Base-by-base conservation (phyloP, 2,797 vertebrate genomes). In the Lophius americanus region DNA sequence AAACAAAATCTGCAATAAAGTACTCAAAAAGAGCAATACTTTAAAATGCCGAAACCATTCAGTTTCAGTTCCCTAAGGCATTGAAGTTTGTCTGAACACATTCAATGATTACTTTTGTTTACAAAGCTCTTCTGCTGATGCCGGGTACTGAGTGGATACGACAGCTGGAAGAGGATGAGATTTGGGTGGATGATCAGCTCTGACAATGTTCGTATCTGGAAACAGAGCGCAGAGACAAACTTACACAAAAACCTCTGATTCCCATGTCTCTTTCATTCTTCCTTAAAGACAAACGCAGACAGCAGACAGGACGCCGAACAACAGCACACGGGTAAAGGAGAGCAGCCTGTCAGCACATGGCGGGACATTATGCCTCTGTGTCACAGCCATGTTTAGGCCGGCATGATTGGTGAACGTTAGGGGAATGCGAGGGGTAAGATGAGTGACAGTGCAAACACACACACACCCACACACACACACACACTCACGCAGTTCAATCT, bases 141-240 rank as follows among this genome's bases (percentile, higher is more conserved):
- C 66, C 65, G 65, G 68, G 75, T 81, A 65, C 65, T 64, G 75
- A 87, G 76, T 9, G 9, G 65, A 76, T 82, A 71, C 87, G 89
- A 88, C 91, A 88, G 84, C 73, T 81, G 78, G 73, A 78, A 78
- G 83, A 57, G 70, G 84, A 81, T 81, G 76, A 86, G 73, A 80
- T 75, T 85, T 85, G 85, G 79, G 81, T 75, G 76, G 79, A 79
- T 89, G 85, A 92, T 92, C 89, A 92, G 71, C 75, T 77, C 73
- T 87, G 90, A 84, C 89, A 90, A 60, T 78, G 83, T 78, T 93
- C 81, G 44, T 64, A 89, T 92, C 92, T 93, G 89, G 82, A 93
- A 92, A 69, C 60, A 85, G 71, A 90, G 78, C 73, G 80, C 64
- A 87, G 81, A 90, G 82, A 88, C 72, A 80, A 85, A 82, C 70